phyloP scores from a whole-genome alignment of 2,888 invertebrate genomes.

The Chrysina gloriosa region DNA sequence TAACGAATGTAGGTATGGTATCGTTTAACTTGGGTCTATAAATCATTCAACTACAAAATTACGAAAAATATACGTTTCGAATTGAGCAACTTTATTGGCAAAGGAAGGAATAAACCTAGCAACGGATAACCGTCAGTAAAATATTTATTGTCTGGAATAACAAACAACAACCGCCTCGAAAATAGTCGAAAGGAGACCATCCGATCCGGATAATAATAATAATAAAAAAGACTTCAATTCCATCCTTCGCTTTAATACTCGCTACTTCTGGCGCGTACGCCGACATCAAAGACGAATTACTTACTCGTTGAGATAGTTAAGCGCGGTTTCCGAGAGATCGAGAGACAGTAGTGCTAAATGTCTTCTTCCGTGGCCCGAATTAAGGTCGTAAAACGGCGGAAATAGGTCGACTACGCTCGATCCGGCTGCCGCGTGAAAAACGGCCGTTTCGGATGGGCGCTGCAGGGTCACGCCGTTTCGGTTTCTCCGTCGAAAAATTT shows the following conservation, averaged over 20 bases:
- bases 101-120: conserved; percentile 29
- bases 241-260: background rate
- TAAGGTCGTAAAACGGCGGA: conserved; percentile 30
- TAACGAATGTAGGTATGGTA: too few species aligned
- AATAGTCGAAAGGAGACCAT: background rate
- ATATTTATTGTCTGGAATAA: conserved; percentile 23
- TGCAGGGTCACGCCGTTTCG: background rate
- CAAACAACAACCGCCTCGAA: background rate
- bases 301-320: conserved; percentile 23
- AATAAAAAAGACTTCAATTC: conserved; percentile 19
- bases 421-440: background rate
- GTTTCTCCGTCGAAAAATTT: background rate
- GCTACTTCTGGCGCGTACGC: background rate
- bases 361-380: conserved; percentile 32
- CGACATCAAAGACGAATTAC: conserved; percentile 24
- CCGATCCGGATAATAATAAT: conserved; percentile 7
- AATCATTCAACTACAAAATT: background rate
- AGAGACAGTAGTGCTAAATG: conserved; percentile 33
- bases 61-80: background rate
- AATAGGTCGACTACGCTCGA: conserved; percentile 19
- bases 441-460: background rate
- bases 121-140: background rate
- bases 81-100: background rate
- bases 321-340: background rate
- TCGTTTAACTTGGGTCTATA: too few species aligned